Evolutionary conservation across 2,888 invertebrate genomes (phyloP).

Genomic region (Dysmachus trigonus): DNA sequence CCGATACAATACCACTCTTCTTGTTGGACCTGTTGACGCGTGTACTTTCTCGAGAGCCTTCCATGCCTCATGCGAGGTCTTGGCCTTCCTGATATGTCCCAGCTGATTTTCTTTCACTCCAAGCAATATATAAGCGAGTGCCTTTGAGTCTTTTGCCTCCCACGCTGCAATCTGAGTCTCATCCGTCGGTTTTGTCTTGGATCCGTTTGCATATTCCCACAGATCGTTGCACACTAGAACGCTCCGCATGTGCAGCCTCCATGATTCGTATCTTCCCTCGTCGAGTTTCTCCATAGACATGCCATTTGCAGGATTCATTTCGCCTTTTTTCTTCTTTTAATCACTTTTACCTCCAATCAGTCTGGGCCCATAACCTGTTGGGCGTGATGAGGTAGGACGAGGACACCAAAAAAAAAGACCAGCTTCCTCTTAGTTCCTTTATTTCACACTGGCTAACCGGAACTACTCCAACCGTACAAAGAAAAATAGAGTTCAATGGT

Average conservation of each 20-base stretch:
- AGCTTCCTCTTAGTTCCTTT: too few species aligned
- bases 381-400: too few species aligned
- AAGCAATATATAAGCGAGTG: constrained; percentile 28
- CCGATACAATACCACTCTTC: constrained; percentile 39
- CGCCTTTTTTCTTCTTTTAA: too few species aligned
- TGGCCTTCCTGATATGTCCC: constrained; percentile 33
- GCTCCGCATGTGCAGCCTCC: constrained; percentile 38
- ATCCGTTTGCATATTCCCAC: constrained; percentile 33
- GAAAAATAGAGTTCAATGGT: too few species aligned
- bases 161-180: neutral
- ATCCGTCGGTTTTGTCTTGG: neutral
- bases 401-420: too few species aligned
- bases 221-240: constrained; percentile 41
- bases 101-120: constrained; percentile 36
- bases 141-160: constrained; percentile 37
- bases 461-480: too few species aligned
- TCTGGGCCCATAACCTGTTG: too few species aligned
- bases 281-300: too few species aligned
- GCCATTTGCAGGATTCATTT: too few species aligned
- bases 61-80: constrained; percentile 37
- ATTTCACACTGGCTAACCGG: too few species aligned
- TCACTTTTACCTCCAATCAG: too few species aligned
- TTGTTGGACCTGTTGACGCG: constrained; percentile 31
- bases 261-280: constrained; percentile 9
- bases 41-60: constrained; percentile 23